phyloP scores from a whole-genome alignment of 2,888 invertebrate species.

The Tholera decimalis region DNA sequence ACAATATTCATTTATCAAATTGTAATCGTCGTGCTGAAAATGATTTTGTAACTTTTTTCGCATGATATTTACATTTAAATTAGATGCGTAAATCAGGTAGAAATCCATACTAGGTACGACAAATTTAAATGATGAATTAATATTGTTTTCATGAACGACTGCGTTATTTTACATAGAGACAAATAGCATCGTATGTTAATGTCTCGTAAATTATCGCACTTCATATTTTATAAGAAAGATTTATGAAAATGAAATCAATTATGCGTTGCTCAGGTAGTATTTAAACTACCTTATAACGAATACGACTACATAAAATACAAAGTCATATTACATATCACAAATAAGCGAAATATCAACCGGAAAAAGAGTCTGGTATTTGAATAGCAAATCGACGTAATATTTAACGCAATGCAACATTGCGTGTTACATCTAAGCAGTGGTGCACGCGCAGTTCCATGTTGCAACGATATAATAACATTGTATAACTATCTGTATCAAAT shows the following conservation, averaged over 20 bases:
- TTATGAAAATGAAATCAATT: constrained; percentile 28
- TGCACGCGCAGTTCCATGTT: constrained; percentile 40
- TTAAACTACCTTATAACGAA: constrained; percentile 1
- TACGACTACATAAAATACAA: neutral
- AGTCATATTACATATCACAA: constrained; percentile 22
- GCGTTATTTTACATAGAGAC: constrained; percentile 13
- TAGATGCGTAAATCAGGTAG: constrained; percentile 32
- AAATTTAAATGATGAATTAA: constrained; percentile 28
- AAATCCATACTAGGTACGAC: constrained; percentile 21
- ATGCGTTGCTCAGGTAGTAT: constrained; percentile 10
- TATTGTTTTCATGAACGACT: constrained; percentile 3
- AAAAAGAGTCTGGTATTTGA: constrained; percentile 49
- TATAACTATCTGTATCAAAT: constrained; percentile 32
- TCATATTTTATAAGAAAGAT: constrained; percentile 29
- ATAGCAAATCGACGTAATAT: constrained; percentile 50
- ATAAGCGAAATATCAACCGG: constrained; percentile 40
- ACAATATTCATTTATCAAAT: constrained; percentile 4
- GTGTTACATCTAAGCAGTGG: constrained; percentile 39
- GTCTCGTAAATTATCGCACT: constrained; percentile 43
- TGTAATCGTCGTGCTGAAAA: constrained; percentile 9
- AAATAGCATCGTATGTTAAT: constrained; percentile 21
- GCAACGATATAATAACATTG: constrained; percentile 44
- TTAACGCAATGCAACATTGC: constrained; percentile 65
- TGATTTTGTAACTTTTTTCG: constrained; percentile 7
- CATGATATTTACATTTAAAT: constrained; percentile 35